phyloP scores from a whole-genome alignment of 23 tunicate genomes.

The Pegea sp. region DNA sequence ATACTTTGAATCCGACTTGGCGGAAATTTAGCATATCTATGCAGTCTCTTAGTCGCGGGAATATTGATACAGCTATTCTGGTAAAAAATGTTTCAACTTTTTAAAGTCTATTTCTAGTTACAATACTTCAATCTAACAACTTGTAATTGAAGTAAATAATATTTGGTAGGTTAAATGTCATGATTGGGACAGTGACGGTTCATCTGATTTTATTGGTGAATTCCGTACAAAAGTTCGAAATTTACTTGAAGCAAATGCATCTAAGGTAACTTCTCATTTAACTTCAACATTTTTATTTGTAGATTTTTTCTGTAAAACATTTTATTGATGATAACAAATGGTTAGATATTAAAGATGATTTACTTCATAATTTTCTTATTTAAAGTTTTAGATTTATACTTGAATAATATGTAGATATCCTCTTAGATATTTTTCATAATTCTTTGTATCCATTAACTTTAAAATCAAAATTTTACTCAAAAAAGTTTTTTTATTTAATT shows the following conservation, averaged over 20 bases:
- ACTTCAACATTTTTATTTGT: too few species aligned
- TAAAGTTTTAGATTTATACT: too few species aligned
- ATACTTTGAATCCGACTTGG: slow-evolving; percentile 48
- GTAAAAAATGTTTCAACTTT: slow-evolving; percentile 7
- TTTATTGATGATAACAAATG: too few species aligned
- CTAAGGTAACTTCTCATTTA: too few species aligned
- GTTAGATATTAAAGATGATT: too few species aligned
- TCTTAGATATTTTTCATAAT: too few species aligned
- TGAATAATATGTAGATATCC: too few species aligned
- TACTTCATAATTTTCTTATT: too few species aligned
- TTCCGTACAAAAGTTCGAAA: slow-evolving; percentile 22
- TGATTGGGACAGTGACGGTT: slow-evolving; percentile 63
- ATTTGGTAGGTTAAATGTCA: slow-evolving; percentile 30
- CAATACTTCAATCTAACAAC: background rate
- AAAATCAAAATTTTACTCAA: too few species aligned
- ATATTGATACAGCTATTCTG: slow-evolving; percentile 18
- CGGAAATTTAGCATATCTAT: slow-evolving; percentile 35
- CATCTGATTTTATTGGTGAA: slow-evolving; percentile 53
- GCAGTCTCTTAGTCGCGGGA: slow-evolving; percentile 37
- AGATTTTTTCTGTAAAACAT: too few species aligned
- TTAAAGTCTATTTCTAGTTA: background rate
- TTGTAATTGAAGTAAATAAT: background rate
- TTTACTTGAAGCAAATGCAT: slow-evolving; percentile 41
- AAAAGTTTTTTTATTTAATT: background rate
- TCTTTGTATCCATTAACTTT: too few species aligned